Evolutionary conservation across 2,113 vertebrate genomes (phyloP).

Genomic region (Paracanthobrama guichenoti): DNA sequence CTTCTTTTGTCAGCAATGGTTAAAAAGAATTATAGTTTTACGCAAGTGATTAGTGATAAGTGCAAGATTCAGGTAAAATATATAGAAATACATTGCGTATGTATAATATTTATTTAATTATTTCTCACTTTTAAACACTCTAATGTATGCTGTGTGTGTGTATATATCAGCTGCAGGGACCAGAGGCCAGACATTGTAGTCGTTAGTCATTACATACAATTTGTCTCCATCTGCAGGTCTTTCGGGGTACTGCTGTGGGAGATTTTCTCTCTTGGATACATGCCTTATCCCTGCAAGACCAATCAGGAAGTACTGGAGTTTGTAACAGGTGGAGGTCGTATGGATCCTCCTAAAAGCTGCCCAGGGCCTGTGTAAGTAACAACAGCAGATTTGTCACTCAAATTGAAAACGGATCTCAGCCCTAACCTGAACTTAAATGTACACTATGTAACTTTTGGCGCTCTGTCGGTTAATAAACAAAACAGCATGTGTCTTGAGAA

Average conservation of each 20-base stretch:
- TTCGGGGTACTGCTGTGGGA: conserved; percentile 95
- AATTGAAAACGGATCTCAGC: not conserved
- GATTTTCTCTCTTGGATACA: conserved; percentile 91
- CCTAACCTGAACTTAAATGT: not conserved
- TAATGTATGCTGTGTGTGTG: not conserved
- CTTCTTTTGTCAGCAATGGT: not conserved
- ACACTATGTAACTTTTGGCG: no score
- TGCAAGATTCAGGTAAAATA: not conserved
- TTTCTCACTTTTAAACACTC: not conserved
- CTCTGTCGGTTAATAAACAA: no score
- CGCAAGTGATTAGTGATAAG: not conserved
- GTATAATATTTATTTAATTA: not conserved
- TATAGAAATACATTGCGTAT: not conserved
- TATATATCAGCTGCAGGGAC: not conserved
- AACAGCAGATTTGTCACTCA: not conserved
- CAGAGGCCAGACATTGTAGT: not conserved
- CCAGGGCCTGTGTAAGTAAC: conserved; percentile 89
- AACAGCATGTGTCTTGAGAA: no score
- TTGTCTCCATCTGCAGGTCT: conserved; percentile 82
- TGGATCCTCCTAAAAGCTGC: conserved; percentile 89
- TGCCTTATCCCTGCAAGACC: conserved; percentile 89
- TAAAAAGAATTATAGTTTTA: not conserved
- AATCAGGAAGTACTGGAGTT: conserved; percentile 93
- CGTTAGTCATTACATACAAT: not conserved
- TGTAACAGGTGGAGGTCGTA: conserved; percentile 83